Base-by-base conservation (phyloP, 2,113 vertebrate genomes). In the Murina feae region DNA sequence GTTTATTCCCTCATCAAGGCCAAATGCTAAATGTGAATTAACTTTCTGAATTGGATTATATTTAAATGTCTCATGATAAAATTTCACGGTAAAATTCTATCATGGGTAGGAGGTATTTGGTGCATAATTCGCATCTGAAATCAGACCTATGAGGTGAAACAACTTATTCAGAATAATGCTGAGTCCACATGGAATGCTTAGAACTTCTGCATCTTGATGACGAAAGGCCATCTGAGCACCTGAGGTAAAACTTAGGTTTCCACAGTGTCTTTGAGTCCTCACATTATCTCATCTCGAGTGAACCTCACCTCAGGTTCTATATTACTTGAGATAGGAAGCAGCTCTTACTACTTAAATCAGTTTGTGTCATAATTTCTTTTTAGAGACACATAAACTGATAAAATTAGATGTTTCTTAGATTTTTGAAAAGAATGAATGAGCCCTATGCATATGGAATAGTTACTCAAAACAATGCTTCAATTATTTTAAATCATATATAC, bases 11-110 rank as follows among this genome's bases (percentile, higher is more conserved):
- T 86, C 28, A 65, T 71, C 42, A 86, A 78, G 35, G 58, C 9
- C 63, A 78, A 87, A 78, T 92, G 74, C 63, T 35, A 60, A 86
- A 71, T 71, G 81, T 60, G 53, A 90, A 37, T 65, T 85, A 86
- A 37, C 13, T n/a, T 97, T 96, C 83, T 49, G 51, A 96, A 81
- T 30, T 95, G 39, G 90, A 90, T 95, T 90, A 66, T 5, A 0
- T 60, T 94, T 72, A 91, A 88, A 85, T 9, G 75, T 53, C 42
- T 16, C 3, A 14, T 47, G 1, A 55, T 51, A 79, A 42, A 78
- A 86, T 47, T 69, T 96, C 13, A 63, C 90, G 7, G 87, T 21
- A 78, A 93, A 72, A 82, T 5, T 65, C 32, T 71, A 74, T 6
- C 6, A 16, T 74, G 35, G 12, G 9, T 76, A 11, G 37, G 6